Evolutionary conservation across 2,797 vertebrate genomes (phyloP).

Genomic region (Syndactyla subalaris): DNA sequence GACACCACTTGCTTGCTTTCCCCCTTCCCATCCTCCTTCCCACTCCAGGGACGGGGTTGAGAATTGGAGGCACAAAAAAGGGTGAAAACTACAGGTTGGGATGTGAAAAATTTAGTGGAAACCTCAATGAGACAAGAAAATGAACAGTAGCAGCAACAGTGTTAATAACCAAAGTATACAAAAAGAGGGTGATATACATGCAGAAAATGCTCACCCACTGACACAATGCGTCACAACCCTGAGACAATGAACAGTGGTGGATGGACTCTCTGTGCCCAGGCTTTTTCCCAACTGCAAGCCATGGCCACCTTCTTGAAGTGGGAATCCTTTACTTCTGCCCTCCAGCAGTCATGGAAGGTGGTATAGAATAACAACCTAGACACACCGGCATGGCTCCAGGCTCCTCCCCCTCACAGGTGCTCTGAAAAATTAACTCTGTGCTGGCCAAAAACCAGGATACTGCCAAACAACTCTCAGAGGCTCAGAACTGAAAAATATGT

Average conservation of each 20-base stretch:
- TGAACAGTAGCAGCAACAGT: background rate
- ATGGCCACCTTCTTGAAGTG: background rate
- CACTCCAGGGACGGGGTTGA: background rate
- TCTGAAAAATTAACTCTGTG: background rate
- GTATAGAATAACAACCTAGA: background rate
- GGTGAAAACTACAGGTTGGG: background rate
- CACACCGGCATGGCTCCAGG: background rate
- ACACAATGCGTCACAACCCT: fast-evolving
- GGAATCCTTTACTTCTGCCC: background rate
- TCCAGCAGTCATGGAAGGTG: background rate
- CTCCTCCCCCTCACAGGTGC: background rate
- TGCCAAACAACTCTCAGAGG: background rate
- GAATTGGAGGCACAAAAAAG: background rate
- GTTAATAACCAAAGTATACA: background rate
- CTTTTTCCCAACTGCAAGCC: background rate
- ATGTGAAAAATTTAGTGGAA: background rate
- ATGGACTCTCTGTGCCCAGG: fast-evolving
- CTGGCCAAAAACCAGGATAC: background rate
- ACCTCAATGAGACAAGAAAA: background rate
- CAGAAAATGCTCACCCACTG: background rate
- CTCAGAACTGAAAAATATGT: background rate
- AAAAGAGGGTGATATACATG: background rate
- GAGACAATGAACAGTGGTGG: background rate
- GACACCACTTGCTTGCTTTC: fast-evolving
- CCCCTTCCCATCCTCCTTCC: background rate